phyloP scores from a whole-genome alignment of 2,113 vertebrate species.

The Tupaia chinensis region DNA sequence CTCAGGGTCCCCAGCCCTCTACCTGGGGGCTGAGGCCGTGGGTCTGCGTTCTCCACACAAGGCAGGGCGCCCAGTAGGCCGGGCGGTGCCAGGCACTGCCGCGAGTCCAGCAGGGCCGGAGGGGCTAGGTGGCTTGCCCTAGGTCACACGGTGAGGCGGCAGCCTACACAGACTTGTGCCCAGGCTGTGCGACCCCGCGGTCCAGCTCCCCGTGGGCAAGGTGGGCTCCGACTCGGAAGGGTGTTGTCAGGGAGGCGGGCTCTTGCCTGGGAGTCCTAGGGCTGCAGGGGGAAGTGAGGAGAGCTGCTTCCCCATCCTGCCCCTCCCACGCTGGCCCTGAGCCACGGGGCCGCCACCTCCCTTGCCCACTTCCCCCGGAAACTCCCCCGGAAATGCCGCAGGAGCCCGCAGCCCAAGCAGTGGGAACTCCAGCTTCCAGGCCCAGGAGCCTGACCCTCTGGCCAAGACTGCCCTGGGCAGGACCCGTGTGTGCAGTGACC shows the following conservation, averaged over 20 bases:
- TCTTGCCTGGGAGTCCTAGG: neutral
- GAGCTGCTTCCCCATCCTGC: constrained; percentile 17
- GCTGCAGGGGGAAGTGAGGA: constrained; percentile 65
- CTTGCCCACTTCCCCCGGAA: constrained; percentile 47
- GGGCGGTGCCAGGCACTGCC: neutral
- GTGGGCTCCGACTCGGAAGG: neutral
- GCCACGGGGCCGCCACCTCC: neutral
- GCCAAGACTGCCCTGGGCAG: neutral
- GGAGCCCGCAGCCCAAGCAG: neutral
- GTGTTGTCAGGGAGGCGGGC: neutral
- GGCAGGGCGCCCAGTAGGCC: neutral
- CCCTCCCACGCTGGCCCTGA: neutral
- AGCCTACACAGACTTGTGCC: neutral
- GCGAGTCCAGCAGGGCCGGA: neutral
- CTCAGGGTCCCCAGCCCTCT: accelerated
- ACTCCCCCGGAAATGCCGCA: constrained; percentile 31
- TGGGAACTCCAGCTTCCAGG: neutral
- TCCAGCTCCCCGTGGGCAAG: no score
- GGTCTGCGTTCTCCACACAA: accelerated
- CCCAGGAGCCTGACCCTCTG: neutral
- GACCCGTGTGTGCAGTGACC: no score
- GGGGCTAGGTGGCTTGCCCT: neutral
- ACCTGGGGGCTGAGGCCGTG: neutral
- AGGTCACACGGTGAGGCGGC: neutral
- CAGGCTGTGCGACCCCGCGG: neutral